These are phyloP conservation scores for Tenthredo notha DNA, from an alignment of 2,888 invertebrate species.

Conservation along the genomic window DNA sequence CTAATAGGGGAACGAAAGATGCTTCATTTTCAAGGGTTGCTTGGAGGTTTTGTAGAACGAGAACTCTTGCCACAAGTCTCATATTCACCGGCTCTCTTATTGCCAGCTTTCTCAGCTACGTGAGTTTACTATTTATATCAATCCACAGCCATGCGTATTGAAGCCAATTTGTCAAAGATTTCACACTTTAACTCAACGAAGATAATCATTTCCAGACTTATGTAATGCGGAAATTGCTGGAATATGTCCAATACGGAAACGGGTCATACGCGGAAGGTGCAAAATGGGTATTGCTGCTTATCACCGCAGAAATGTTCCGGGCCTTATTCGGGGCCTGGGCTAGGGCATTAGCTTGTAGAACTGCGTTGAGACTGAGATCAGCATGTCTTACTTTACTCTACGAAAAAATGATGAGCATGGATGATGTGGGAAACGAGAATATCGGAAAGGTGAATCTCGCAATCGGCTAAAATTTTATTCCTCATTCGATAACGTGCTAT, in stretches of 20 bases:
- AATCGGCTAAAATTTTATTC: not conserved
- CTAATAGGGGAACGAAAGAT: slow-evolving; percentile 75
- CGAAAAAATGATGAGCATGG: slow-evolving; percentile 74
- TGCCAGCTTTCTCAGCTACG: slow-evolving; percentile 80
- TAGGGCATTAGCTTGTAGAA: slow-evolving; percentile 80
- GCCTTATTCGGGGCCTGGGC: slow-evolving; percentile 78
- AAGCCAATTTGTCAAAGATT: not conserved
- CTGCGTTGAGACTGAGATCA: slow-evolving; percentile 75
- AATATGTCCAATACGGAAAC: slow-evolving; percentile 76
- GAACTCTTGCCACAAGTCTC: slow-evolving; percentile 77
- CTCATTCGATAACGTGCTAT: not conserved
- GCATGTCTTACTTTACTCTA: slow-evolving; percentile 75
- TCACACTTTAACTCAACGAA: not conserved
- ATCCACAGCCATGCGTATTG: not conserved
- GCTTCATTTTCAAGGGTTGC: slow-evolving; percentile 79
- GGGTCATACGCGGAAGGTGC: slow-evolving; percentile 77
- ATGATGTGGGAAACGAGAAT: slow-evolving; percentile 77
- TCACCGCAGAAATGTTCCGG: slow-evolving; percentile 78
- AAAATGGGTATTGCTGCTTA: slow-evolving; percentile 78
- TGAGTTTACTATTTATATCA: slow-evolving; percentile 69
- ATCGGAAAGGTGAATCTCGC: slow-evolving; percentile 74
- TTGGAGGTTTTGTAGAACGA: slow-evolving; percentile 79
- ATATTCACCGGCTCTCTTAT: slow-evolving; percentile 76
- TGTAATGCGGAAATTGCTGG: slow-evolving; percentile 78
- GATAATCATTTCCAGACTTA: slow-evolving; percentile 73